Base-by-base conservation (phyloP, 2,888 invertebrate genomes). In the Drosophila acutilabella region DNA sequence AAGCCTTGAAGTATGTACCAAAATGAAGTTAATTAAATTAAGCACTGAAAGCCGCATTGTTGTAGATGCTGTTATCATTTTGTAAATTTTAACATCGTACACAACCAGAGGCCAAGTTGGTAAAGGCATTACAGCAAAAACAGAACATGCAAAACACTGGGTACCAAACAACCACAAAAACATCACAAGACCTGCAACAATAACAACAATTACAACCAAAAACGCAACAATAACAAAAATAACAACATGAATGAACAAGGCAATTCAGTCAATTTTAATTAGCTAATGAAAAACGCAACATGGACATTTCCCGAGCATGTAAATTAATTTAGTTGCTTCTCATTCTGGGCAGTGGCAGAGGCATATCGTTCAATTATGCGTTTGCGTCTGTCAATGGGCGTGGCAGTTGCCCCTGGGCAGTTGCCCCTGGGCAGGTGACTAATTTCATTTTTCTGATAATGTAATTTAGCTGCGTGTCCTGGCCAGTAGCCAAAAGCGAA, bases 191-290 rank as follows among this genome's bases (percentile, higher is more conserved):
- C 48, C 56, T 38, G 16, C 58, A 64, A 57, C 36, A 58, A 14
- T 51, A 74, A 26, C 26, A 30, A 30, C 30, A 30, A 8, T 30
- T 30, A 30, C 30, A 30, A 30, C 30, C 7, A 30, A 30, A 30
- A 30, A 30, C 30, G 30, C 30, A 30, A 30, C 56, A 52, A 30
- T 18, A 48, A 20, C 33, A 50, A 52, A 23, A 44, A 41, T 36
- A 48, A 36, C 45, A 68, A 51, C 53, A 60, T 38, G 30, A 67
- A 40, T 23, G 40, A 68, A 47, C 74, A 78, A 64, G 78, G 62
- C 67, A 73, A 74, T 75, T 69, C 52, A 45, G 74, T 73, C 65
- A 70, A 87, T 68, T 82, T 82, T 84, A 87, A 87, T 82, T 82
- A 82, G 82, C 82, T 82, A 82, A 82, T 82, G 82, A 66, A 80